Conservation (phyloP, 2,888 invertebrate species). For the Hedya salicella region DNA sequence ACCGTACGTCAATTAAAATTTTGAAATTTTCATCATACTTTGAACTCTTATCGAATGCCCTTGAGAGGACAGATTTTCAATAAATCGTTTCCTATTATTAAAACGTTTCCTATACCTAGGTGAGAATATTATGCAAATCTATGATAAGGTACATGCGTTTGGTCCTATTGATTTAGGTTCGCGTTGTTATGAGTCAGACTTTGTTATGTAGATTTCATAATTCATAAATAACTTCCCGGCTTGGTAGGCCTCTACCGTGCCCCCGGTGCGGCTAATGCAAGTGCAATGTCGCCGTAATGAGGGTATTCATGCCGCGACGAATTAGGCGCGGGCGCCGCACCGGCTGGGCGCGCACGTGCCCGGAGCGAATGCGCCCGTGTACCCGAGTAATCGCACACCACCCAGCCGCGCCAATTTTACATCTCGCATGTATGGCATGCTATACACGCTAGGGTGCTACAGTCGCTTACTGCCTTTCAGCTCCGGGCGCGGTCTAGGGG, state of each 20-base stretch:
- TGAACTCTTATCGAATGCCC: too few relatives aligned
- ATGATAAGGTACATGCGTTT: too few relatives aligned
- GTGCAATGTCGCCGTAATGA: constrained; percentile 32
- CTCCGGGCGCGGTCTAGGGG: constrained; percentile 34
- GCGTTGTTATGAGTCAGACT: too few relatives aligned
- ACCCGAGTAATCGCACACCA: background rate
- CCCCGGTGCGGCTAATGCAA: constrained; percentile 22
- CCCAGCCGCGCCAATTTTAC: background rate
- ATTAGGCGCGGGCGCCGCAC: constrained; percentile 18
- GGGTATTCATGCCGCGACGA: constrained; percentile 38
- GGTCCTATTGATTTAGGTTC: too few relatives aligned
- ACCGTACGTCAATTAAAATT: too few relatives aligned
- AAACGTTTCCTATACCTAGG: too few relatives aligned
- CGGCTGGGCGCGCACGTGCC: constrained; percentile 37
- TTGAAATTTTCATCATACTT: too few relatives aligned
- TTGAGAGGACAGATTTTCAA: too few relatives aligned
- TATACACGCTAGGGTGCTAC: background rate
- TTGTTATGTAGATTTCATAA: too few relatives aligned
- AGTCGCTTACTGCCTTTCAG: background rate
- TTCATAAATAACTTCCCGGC: background rate
- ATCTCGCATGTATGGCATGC: background rate
- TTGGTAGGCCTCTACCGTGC: constrained; percentile 6
- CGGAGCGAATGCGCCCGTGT: constrained; percentile 20
- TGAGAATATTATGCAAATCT: too few relatives aligned
- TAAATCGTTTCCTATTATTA: too few relatives aligned